A percentile compares a stretch with the other conserved stretches of the same genome.
phyloP scores from a whole-genome alignment of 1,140 invertebrate species.

The Drosophila elegans region DNA sequence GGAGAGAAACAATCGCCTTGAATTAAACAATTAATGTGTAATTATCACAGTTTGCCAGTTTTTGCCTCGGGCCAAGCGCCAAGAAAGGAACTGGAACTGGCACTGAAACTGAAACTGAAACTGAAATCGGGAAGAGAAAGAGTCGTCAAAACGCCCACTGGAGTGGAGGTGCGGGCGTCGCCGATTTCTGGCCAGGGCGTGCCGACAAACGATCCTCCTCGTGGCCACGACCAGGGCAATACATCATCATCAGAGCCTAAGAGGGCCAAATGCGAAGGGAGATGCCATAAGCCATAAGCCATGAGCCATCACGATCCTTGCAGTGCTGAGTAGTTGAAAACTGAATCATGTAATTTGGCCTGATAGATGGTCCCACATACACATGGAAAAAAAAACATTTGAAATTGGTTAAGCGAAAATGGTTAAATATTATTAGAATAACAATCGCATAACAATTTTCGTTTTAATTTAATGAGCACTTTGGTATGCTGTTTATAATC shows the following conservation, averaged over 20 bases:
- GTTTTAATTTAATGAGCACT: no score
- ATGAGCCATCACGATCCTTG: conserved; percentile 39
- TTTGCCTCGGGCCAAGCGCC: conserved; percentile 52
- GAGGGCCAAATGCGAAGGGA: conserved; percentile 1
- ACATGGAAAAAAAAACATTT: conserved; percentile 8
- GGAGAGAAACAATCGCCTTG: conserved; percentile 56
- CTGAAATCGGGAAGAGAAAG: no score
- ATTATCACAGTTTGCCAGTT: conserved; percentile 77
- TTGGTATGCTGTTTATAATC: no score
- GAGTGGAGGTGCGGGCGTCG: conserved; percentile 62
- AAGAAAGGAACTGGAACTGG: conserved; percentile 14
- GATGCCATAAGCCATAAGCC: conserved; percentile 1
- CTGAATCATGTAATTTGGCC: conserved; percentile 59
- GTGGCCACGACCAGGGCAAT: conserved; percentile 41
- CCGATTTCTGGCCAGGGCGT: conserved; percentile 47
- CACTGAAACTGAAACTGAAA: no score
- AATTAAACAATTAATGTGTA: conserved; percentile 82
- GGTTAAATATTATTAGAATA: no score
- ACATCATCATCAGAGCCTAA: conserved; percentile 68
- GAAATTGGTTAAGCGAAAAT: no score
- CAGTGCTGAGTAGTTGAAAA: conserved; percentile 65
- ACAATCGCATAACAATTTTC: no score
- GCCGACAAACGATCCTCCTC: conserved; percentile 63
- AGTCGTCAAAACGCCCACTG: conserved; percentile 74
- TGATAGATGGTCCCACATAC: conserved; percentile 19